phyloP scores from a whole-genome alignment of 2,888 invertebrate genomes.

The Sympetrum striolatum region DNA sequence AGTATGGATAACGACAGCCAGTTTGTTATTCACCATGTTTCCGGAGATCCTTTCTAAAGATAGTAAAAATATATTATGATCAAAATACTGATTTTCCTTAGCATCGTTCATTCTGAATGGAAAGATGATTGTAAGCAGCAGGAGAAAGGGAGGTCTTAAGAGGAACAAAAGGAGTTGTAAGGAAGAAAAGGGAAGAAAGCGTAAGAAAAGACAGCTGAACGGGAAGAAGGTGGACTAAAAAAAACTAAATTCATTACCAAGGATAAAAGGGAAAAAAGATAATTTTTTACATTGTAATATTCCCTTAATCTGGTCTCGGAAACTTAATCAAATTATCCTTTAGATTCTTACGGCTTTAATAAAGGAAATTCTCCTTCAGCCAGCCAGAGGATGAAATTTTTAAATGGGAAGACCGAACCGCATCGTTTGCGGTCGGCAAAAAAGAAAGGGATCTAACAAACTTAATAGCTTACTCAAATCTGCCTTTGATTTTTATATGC shows the following conservation, averaged over 20 bases:
- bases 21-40: no score
- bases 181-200: neutral
- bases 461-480: neutral
- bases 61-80: no score
- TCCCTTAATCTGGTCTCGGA: neutral
- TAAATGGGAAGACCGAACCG: neutral
- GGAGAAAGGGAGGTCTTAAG: neutral
- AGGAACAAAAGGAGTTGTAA: neutral
- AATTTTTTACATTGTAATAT: neutral
- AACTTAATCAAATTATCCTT: neutral
- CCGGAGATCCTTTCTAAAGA: no score
- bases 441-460: neutral
- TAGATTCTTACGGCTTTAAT: neutral
- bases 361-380: neutral
- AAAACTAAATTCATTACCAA: neutral
- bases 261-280: neutral
- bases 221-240: neutral
- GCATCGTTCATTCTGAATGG: no score
- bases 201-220: neutral
- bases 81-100: no score
- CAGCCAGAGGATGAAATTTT: neutral
- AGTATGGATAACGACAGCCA: no score
- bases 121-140: no score
- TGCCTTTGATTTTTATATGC: neutral
- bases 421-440: neutral